Conservation (phyloP, 2,113 vertebrate genomes). For the Xiphorhynchus elegans region DNA sequence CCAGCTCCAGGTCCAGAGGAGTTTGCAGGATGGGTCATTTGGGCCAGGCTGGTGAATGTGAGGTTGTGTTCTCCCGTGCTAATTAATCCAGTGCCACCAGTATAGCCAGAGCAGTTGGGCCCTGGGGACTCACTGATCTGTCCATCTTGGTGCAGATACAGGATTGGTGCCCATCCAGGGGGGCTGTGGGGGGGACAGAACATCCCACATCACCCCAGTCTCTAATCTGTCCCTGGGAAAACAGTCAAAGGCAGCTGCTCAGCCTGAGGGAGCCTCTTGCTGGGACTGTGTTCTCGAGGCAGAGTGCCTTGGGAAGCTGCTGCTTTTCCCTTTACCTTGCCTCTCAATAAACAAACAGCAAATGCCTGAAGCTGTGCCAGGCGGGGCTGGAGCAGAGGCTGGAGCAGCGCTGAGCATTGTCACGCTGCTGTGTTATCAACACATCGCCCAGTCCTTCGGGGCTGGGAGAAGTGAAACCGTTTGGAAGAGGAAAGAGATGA, state of each 20-base stretch:
- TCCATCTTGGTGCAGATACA: rapidly evolving
- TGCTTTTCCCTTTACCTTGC: not conserved
- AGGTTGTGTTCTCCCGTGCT: not conserved
- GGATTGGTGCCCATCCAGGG: rapidly evolving
- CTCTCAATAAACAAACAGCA: not conserved
- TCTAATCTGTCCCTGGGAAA: rapidly evolving
- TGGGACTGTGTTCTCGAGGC: rapidly evolving
- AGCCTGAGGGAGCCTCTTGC: rapidly evolving
- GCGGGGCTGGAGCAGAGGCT: not conserved
- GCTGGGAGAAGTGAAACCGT: not conserved
- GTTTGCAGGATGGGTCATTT: rapidly evolving
- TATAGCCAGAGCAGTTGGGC: not conserved
- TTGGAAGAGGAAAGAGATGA: not conserved
- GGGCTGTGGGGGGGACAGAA: not conserved
- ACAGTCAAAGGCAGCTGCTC: rapidly evolving
- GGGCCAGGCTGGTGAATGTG: not conserved
- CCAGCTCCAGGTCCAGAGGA: not conserved
- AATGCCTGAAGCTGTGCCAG: not conserved
- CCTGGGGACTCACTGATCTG: not conserved
- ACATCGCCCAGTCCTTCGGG: not conserved
- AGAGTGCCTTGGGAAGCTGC: not conserved
- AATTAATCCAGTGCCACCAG: not conserved
- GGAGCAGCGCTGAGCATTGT: not conserved
- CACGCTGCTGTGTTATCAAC: not conserved
- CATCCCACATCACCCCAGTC: not conserved